A percentile compares a stretch with the other conserved stretches of the same genome.
These are phyloP conservation scores for Apeira syringaria DNA, from an alignment of 2,888 invertebrate species.

Conservation along the genomic window DNA sequence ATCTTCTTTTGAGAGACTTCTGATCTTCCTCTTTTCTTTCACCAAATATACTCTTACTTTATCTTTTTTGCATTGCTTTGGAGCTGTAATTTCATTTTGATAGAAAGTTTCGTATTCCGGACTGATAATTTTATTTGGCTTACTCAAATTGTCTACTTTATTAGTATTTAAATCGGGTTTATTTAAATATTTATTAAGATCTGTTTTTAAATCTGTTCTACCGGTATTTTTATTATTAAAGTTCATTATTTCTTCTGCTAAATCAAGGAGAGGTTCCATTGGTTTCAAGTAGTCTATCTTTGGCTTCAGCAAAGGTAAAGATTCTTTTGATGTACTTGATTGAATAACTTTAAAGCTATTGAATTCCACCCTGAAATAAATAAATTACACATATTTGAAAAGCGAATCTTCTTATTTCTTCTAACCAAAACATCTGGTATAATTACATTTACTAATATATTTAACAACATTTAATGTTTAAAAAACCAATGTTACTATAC, in stretches of 20 bases:
- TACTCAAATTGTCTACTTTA: neutral
- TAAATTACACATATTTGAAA: too few species aligned
- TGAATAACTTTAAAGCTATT: constrained; percentile 57
- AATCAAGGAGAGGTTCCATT: constrained; percentile 9
- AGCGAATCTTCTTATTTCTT: too few species aligned
- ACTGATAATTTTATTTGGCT: constrained; percentile 12
- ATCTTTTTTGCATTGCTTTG: constrained; percentile 53
- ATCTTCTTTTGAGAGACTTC: constrained; percentile 33
- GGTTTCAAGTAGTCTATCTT: constrained; percentile 11
- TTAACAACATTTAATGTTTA: too few species aligned
- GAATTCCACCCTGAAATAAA: constrained; percentile 67
- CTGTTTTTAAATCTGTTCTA: neutral
- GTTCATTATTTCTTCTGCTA: constrained; percentile 16
- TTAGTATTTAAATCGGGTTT: neutral
- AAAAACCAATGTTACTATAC: too few species aligned
- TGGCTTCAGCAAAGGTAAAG: constrained; percentile 1
- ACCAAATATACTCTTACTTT: constrained; percentile 62
- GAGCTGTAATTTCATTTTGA: constrained; percentile 52
- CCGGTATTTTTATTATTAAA: constrained; percentile 3
- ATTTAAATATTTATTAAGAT: neutral
- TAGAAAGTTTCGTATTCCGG: constrained; percentile 60
- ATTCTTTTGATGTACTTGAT: constrained; percentile 21
- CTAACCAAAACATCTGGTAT: too few species aligned
- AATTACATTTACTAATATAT: too few species aligned
- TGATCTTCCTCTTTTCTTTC: constrained; percentile 52